Evolutionary conservation across 2,888 invertebrate species (phyloP).

Genomic region (Hipparchia semele): DNA sequence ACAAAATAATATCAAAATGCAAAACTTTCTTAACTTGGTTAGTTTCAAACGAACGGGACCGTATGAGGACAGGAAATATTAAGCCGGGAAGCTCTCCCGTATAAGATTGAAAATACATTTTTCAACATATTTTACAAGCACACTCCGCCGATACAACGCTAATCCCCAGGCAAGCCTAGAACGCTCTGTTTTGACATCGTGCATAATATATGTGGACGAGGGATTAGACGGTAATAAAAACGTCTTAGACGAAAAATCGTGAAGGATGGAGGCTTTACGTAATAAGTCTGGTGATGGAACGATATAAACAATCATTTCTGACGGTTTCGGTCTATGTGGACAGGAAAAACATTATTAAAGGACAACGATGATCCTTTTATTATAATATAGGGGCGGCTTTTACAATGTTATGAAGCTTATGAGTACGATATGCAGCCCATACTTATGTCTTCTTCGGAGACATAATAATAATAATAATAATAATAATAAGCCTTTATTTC

Average conservation of each 20-base stretch:
- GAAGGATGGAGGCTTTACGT: slow-evolving; percentile 20
- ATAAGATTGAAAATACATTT: slow-evolving; percentile 34
- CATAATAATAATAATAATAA: no score
- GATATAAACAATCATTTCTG: slow-evolving; percentile 4
- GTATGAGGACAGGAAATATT: slow-evolving; percentile 22
- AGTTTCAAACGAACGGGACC: slow-evolving; percentile 6
- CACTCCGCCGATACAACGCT: slow-evolving; percentile 36
- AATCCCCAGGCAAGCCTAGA: slow-evolving; percentile 37
- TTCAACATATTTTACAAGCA: slow-evolving; percentile 30
- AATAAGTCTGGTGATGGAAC: slow-evolving; percentile 1
- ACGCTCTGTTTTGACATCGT: slow-evolving; percentile 39
- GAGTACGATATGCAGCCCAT: no score
- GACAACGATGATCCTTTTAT: neutral
- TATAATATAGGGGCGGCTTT: neutral
- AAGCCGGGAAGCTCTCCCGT: slow-evolving; percentile 14
- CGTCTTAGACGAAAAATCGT: slow-evolving; percentile 34
- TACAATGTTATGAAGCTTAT: neutral
- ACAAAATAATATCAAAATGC: slow-evolving; percentile 14
- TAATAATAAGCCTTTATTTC: no score
- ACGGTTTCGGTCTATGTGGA: neutral
- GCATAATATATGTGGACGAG: slow-evolving; percentile 38
- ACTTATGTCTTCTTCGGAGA: no score
- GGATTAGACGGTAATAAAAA: slow-evolving; percentile 39
- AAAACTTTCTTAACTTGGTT: slow-evolving; percentile 16
- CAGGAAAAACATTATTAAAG: neutral